Conservation (phyloP, 92 coral and sea anemone genomes). For the Heliopora coerulea region DNA sequence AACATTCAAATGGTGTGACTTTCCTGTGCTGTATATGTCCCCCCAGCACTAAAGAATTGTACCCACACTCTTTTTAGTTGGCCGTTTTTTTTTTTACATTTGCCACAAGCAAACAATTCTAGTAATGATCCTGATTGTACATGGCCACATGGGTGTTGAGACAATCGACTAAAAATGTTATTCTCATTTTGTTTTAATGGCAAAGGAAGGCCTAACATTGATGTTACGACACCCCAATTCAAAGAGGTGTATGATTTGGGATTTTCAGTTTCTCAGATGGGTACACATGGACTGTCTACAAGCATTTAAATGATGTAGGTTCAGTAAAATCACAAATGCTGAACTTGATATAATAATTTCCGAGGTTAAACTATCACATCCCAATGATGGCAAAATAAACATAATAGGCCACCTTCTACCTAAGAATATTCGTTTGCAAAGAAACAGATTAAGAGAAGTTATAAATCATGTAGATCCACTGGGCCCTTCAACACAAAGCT, state of each 20-base stretch:
- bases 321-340: slow-evolving; percentile 2
- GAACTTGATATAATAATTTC: slow-evolving; percentile 22
- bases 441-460: slow-evolving; percentile 4
- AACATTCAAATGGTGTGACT: too few relatives aligned
- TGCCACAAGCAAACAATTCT: too few relatives aligned
- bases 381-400: slow-evolving; percentile 31
- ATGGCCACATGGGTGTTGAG: too few relatives aligned
- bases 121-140: too few relatives aligned
- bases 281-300: slow-evolving; percentile 20
- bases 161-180: too few relatives aligned
- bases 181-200: too few relatives aligned
- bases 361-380: slow-evolving; percentile 26
- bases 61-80: too few relatives aligned
- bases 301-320: slow-evolving; percentile 9
- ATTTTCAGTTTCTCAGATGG: slow-evolving; percentile 23
- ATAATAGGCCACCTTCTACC: slow-evolving; percentile 23
- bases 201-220: slow-evolving; percentile 17
- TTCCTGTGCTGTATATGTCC: too few relatives aligned
- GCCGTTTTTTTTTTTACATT: too few relatives aligned
- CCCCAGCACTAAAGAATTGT: too few relatives aligned
- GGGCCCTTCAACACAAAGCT: slow-evolving; percentile 15
- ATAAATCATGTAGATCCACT: slow-evolving; percentile 25
- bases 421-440: slow-evolving; percentile 16
- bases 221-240: slow-evolving; percentile 1
- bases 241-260: slow-evolving; percentile 33